These are phyloP conservation scores for Aleadryas rufinucha DNA, from an alignment of 2,113 vertebrate genomes.

Conservation along the genomic window DNA sequence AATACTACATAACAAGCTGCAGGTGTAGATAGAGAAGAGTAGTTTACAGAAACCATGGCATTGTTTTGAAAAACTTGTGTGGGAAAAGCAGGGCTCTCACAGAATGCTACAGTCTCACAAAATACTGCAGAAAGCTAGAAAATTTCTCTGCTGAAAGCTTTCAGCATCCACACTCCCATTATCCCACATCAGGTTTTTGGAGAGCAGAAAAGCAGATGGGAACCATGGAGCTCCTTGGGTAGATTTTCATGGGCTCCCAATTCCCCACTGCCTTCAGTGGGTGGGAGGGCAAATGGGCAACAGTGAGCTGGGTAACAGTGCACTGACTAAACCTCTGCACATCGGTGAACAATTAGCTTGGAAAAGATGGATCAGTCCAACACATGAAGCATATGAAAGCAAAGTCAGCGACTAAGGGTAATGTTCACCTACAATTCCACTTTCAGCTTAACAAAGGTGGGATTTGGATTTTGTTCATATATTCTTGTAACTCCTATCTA, in stretches of 20 bases:
- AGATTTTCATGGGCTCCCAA: neutral
- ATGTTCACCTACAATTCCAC: neutral
- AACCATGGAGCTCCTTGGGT: neutral
- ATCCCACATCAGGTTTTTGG: neutral
- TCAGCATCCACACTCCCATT: too few relatives aligned
- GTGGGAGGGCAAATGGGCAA: neutral
- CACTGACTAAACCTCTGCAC: neutral
- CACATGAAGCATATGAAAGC: neutral
- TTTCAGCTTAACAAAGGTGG: neutral
- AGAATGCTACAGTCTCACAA: too few relatives aligned
- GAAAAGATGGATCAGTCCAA: neutral
- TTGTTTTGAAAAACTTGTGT: too few relatives aligned
- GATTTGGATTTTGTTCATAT: slow-evolving; percentile 10
- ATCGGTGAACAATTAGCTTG: neutral
- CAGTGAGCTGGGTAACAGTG: neutral
- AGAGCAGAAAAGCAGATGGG: neutral
- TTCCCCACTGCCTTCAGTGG: neutral
- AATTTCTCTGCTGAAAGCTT: too few relatives aligned
- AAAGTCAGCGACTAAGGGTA: neutral
- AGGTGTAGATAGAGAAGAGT: too few relatives aligned
- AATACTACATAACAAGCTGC: too few relatives aligned
- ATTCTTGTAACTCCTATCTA: slow-evolving; percentile 23
- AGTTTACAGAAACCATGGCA: too few relatives aligned
- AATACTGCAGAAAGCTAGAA: too few relatives aligned
- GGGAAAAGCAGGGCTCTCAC: too few relatives aligned